phyloP scores from a whole-genome alignment of 2,797 vertebrate genomes.

The Sphenopsis melanotis region DNA sequence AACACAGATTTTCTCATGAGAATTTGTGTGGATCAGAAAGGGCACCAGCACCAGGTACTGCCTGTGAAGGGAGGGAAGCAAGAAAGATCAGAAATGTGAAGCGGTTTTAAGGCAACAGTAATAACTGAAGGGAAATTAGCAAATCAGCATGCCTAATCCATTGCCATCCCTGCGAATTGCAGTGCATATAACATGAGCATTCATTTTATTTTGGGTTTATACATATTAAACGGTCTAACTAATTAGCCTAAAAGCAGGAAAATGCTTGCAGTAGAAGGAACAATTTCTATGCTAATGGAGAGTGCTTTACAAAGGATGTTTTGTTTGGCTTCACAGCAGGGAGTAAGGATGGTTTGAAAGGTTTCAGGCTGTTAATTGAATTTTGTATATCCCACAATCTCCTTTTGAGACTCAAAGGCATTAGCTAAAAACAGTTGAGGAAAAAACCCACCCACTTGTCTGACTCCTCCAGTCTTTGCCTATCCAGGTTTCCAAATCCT shows the following conservation, averaged over 20 bases:
- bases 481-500: background rate
- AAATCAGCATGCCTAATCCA: background rate
- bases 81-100: background rate
- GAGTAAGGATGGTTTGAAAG: background rate
- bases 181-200: background rate
- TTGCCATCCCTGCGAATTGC: background rate
- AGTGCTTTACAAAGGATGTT: slow-evolving; percentile 17
- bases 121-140: background rate
- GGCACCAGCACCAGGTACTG: slow-evolving; percentile 66
- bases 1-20: slow-evolving; percentile 58
- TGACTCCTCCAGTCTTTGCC: background rate
- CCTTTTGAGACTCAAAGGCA: background rate
- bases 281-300: slow-evolving; percentile 13
- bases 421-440: background rate
- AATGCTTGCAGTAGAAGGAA: slow-evolving; percentile 1
- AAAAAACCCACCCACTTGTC: background rate
- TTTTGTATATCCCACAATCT: slow-evolving; percentile 22
- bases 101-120: background rate
- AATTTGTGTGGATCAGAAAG: background rate
- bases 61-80: slow-evolving; percentile 17
- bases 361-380: slow-evolving; percentile 29
- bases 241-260: slow-evolving; percentile 9
- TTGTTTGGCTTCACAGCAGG: slow-evolving; percentile 24
- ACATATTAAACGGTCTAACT: background rate
- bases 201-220: slow-evolving; percentile 10